phyloP scores from a whole-genome alignment of 2,113 vertebrate genomes.

The Leucoraja erinaceus region DNA sequence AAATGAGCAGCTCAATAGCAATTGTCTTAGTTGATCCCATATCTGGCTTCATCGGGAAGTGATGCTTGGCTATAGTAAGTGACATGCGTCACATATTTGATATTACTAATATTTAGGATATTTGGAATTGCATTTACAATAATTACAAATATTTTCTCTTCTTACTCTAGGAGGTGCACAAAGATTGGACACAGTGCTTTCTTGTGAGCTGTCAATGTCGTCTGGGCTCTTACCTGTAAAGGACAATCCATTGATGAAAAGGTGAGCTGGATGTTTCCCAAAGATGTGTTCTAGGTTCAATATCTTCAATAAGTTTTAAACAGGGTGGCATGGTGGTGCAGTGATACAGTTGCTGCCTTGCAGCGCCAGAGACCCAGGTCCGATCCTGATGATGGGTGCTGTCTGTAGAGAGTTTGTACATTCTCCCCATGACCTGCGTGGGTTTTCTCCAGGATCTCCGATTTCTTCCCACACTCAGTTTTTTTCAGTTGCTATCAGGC shows the following conservation, averaged over 20 bases:
- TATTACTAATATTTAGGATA: neutral
- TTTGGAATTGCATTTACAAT: neutral
- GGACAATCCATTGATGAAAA: neutral
- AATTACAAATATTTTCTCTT: neutral
- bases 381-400: too few species aligned
- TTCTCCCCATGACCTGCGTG: too few species aligned
- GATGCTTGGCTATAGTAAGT: too few species aligned
- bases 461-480: too few species aligned
- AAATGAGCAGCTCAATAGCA: too few species aligned
- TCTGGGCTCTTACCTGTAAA: neutral
- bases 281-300: neutral
- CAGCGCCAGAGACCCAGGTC: too few species aligned
- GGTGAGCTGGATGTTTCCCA: neutral
- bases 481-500: too few species aligned
- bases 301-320: neutral
- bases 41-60: too few species aligned
- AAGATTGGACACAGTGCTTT: neutral
- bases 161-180: neutral
- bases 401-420: too few species aligned
- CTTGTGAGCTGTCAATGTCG: neutral
- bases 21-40: too few species aligned
- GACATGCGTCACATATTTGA: neutral
- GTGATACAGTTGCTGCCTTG: too few species aligned
- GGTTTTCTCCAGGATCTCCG: too few species aligned
- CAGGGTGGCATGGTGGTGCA: neutral